These are phyloP conservation scores for Loripinus fragilis DNA, from an alignment of 2,888 invertebrate species.

Conservation along the genomic window DNA sequence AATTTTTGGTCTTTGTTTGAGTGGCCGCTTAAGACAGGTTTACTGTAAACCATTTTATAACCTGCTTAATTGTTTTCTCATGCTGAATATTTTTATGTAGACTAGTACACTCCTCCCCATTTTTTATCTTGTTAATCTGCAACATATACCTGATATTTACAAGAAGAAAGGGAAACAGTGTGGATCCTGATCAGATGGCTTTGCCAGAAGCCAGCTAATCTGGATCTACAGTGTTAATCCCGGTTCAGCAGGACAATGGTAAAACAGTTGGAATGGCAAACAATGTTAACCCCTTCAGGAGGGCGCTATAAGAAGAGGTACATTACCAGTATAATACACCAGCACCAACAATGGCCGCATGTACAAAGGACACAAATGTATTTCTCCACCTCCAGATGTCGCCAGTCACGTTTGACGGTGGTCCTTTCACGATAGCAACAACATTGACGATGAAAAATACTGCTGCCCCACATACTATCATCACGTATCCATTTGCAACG, in stretches of 20 bases:
- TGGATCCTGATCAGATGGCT: neutral
- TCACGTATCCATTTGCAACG: slow-evolving; percentile 25
- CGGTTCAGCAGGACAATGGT: neutral
- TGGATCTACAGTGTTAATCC: neutral
- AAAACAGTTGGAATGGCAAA: no score
- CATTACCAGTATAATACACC: slow-evolving; percentile 74
- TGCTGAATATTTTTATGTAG: no score
- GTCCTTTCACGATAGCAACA: slow-evolving; percentile 34
- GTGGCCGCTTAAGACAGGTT: no score
- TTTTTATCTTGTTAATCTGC: no score
- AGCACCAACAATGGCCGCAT: slow-evolving; percentile 69
- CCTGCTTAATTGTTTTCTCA: no score
- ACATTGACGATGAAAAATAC: slow-evolving; percentile 33
- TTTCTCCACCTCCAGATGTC: slow-evolving; percentile 74
- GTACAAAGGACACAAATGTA: slow-evolving; percentile 74
- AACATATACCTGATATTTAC: no score
- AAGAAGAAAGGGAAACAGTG: no score
- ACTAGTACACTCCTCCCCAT: no score
- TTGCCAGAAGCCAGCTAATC: neutral
- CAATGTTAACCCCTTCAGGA: no score
- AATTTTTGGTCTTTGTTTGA: no score
- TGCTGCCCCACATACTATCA: slow-evolving; percentile 2
- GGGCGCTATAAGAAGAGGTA: no score
- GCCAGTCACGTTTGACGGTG: slow-evolving; percentile 50
- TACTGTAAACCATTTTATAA: no score